Evolutionary conservation across 2,888 invertebrate species (phyloP).

Genomic region (Eupelmus urozonus): DNA sequence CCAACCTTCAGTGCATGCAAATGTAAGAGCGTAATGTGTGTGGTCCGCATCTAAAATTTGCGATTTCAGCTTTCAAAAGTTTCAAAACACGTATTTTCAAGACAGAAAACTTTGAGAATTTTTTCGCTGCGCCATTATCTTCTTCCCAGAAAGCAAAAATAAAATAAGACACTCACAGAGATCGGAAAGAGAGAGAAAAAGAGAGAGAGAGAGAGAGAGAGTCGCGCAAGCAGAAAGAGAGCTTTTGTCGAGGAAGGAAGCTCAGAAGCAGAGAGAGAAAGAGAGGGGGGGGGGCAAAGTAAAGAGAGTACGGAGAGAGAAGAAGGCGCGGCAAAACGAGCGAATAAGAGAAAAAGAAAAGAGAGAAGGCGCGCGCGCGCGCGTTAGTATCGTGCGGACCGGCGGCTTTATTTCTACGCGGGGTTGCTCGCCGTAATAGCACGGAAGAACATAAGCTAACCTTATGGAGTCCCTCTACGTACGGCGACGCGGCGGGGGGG

Average conservation of each 20-base stretch:
- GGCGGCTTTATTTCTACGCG: constrained; percentile 67
- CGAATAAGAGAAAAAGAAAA: constrained; percentile 28
- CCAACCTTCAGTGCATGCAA: neutral
- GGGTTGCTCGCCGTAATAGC: constrained; percentile 67
- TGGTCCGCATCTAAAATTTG: neutral
- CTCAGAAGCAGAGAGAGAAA: neutral
- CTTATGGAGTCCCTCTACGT: constrained; percentile 63
- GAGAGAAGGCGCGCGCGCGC: constrained; percentile 14
- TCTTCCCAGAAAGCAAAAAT: neutral
- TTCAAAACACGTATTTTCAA: neutral
- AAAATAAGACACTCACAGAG: neutral
- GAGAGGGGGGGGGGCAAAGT: neutral
- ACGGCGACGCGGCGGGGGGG: constrained; percentile 31
- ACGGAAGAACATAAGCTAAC: constrained; percentile 67
- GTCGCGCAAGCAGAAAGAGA: neutral
- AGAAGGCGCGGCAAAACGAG: constrained; percentile 25
- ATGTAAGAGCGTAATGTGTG: neutral
- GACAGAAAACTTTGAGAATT: neutral
- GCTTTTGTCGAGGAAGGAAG: no score
- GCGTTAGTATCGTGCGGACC: constrained; percentile 19
- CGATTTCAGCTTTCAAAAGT: constrained; percentile 4
- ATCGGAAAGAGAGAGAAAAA: constrained; percentile 40
- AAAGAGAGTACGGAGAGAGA: constrained; percentile 1
- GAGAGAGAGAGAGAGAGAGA: neutral
- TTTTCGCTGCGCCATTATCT: neutral